Percentiles rank a stretch among this genome's conserved stretches.
These are phyloP conservation scores for Pterocles gutturalis DNA, from an alignment of 2,113 vertebrate species.

Conservation along the genomic window DNA sequence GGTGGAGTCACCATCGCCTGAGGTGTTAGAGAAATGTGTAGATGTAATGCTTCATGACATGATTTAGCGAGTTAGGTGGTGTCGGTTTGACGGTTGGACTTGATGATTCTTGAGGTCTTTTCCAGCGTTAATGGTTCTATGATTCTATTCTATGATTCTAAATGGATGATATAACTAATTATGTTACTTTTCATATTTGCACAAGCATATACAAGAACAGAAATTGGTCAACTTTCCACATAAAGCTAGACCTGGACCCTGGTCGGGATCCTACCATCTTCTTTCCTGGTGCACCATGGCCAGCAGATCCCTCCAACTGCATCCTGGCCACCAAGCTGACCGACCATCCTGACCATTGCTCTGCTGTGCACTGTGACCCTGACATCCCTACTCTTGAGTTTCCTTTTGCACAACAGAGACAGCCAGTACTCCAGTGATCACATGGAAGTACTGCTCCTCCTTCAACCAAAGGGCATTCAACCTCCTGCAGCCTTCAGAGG, in stretches of 20 bases:
- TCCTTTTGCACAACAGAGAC: neutral
- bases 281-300: neutral
- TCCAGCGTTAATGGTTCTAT: too few relatives aligned
- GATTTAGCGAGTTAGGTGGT: too few relatives aligned
- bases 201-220: neutral
- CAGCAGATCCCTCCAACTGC: neutral
- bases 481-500: neutral
- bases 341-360: accelerated
- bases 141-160: too few relatives aligned
- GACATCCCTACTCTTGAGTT: neutral
- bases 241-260: accelerated
- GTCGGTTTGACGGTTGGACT: too few relatives aligned
- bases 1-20: too few relatives aligned
- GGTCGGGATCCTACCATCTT: accelerated
- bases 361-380: too few relatives aligned
- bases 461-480: accelerated
- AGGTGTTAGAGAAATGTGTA: too few relatives aligned
- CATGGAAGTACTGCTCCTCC: neutral
- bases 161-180: neutral
- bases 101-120: too few relatives aligned
- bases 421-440: accelerated
- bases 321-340: neutral
- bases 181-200: neutral
- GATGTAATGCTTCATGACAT: too few relatives aligned
- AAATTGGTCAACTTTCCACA: neutral